Base-by-base conservation (phyloP, 2,888 invertebrate genomes). In the Nematopogon swammerdamellus region DNA sequence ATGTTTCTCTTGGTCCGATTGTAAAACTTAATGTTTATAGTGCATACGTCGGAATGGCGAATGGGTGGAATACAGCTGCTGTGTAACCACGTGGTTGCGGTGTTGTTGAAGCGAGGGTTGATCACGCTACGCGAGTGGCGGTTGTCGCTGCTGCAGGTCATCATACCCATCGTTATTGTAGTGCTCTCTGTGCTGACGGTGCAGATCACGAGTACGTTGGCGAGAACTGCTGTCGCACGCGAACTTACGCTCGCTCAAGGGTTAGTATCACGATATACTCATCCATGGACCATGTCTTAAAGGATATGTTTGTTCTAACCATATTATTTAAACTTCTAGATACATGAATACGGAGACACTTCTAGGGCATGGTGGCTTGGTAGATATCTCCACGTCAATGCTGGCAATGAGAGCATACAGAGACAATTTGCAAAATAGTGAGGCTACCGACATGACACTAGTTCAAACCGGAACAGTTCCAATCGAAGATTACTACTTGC, bases 121-220 rank as follows among this genome's bases (percentile, higher is more conserved):
- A 83, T 86, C 51, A 83, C 87, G 50, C 62, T 75, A n/a, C 81
- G 93, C 4, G 88, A 90, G 25, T 86, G 86, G 80, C 62, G 86
- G 44, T 63, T 91, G 4, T 72, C 85, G 19, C 19, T 83, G 1
- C 71, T 89, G 49, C 89, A 91, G 70, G 72, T 90, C 19, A 53
- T 85, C 2, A 82, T 92, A 49, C 91, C 93, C 0, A 68, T 89
- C 0, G 53, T 86, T 50, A 88, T 83, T 72, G 82, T 83, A 56
- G 72, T 80, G 14, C 63, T 87, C 43, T 82, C 87, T 0, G 80
- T 91, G 18, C 62, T 88, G 0, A 81, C 86, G 1, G 56, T 75
- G 6, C 53, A 63, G 36, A 72, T 64, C 49, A 54, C 72, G 2
- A 51, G 65, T 50, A 59, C 65, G 65, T 81, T 65, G 8, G 55